Evolutionary conservation across 2,797 vertebrate genomes (phyloP), one percentile per base, ranked within the genome.

Genomic region (Clarias pachynema): DNA sequence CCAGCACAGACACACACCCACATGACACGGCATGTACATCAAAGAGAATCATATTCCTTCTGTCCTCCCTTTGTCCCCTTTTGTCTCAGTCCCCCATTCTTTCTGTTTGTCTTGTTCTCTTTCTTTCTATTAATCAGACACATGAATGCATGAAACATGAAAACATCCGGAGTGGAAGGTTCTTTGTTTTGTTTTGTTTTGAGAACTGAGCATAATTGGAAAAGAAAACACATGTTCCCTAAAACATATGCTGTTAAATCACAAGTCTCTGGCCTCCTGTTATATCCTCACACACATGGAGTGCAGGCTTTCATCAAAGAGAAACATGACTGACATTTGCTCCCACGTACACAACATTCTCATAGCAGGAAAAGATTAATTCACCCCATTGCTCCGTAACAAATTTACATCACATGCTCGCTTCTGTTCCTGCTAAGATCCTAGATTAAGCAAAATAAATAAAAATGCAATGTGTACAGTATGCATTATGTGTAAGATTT

Each of bases 1-100:
- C 93, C 91, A 91, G 93, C 93, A 92, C 91, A 89, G 89, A 91
- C 91, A 91, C 88, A 94, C 94, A 75, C 53, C 29, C 73, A 74
- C 72, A 53, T 24, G 10, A 40, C 68, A 70, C 2, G 4, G 16
- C 16, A 89, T n/a, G 72, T 26, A 90, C 93, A 95, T 95, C 93
- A 95, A 95, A 95, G 93, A 66, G 86, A 79, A 14, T 85, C 66
- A 80, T 34, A 73, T 82, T 70, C 73, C 59, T 85, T 65, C 79
- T 37, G 20, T 81, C 75, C 77, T 74, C 26, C 53, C 44, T 62
- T 53, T 34, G 5, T 65, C n/a, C 15, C 40, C 66, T 65, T 40
- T 40, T 40, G 40, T 56, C 34, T 62, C 62, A 75, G 18, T 31
- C 60, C 62, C 12, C 40, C 15, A 26, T 81, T 53, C 37, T 81